Conservation (phyloP, 2,113 vertebrate genomes). For the Poicephalus meyeri region DNA sequence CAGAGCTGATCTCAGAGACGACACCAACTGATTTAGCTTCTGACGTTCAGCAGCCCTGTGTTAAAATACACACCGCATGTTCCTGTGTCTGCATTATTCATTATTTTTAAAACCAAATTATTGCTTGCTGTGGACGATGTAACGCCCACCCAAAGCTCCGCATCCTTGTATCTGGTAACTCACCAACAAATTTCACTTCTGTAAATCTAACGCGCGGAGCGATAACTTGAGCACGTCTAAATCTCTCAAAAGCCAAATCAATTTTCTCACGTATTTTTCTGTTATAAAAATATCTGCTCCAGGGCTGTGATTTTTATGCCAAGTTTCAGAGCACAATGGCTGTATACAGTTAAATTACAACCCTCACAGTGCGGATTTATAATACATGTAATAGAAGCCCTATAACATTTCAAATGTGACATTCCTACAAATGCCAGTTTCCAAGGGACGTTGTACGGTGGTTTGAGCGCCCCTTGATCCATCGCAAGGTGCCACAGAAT, state of each 20-base stretch:
- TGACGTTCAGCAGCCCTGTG: not conserved
- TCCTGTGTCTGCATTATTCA: not conserved
- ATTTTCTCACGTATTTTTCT: conserved; percentile 12
- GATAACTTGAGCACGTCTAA: not conserved
- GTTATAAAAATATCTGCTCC: conserved; percentile 20
- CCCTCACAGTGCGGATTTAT: conserved; percentile 10
- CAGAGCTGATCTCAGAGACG: not conserved
- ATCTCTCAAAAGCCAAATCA: conserved; percentile 21
- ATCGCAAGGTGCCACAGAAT: not conserved
- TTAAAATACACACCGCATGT: not conserved
- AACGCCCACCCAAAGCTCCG: not conserved
- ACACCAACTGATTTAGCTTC: not conserved
- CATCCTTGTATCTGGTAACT: not conserved
- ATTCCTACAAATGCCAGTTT: not conserved
- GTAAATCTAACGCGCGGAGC: not conserved
- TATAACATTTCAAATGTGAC: not conserved
- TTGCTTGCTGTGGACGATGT: not conserved
- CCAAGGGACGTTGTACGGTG: not conserved
- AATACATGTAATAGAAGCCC: not conserved
- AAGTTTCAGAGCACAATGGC: not conserved
- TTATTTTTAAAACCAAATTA: not conserved
- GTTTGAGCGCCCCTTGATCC: not conserved
- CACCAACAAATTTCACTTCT: not conserved
- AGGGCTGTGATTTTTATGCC: conserved; percentile 13
- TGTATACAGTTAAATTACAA: not conserved